Evolutionary conservation across 2,797 vertebrate species (phyloP).

Genomic region (Catamblyrhynchus diadema): DNA sequence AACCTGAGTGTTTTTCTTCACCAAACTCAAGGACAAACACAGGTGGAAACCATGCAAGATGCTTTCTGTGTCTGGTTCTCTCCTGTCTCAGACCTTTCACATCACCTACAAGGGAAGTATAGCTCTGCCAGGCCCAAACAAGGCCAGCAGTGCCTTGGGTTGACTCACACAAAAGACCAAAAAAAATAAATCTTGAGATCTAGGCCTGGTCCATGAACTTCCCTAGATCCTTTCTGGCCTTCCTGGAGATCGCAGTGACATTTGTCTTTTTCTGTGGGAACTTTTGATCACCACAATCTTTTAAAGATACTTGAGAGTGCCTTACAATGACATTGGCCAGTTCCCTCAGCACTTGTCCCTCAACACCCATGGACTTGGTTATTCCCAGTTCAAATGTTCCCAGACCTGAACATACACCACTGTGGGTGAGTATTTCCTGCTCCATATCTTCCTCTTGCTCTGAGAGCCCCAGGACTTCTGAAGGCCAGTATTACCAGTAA

Average conservation of each 20-base stretch:
- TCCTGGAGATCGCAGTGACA: neutral
- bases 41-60: neutral
- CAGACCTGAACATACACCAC: neutral
- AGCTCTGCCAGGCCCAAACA: neutral
- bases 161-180: neutral
- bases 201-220: neutral
- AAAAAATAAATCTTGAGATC: neutral
- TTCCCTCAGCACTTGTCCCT: neutral
- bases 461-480: neutral
- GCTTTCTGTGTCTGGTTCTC: neutral
- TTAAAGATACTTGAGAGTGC: neutral
- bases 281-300: neutral
- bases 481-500: neutral
- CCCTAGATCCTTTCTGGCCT: neutral
- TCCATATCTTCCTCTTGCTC: neutral
- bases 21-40: neutral
- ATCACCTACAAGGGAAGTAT: accelerated
- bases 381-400: neutral
- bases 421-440: neutral
- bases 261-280: neutral
- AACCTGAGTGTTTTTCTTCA: neutral
- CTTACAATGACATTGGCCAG: neutral
- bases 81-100: neutral
- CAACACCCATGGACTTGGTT: neutral
- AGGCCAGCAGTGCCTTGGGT: neutral